Evolutionary conservation across 2,797 vertebrate species (phyloP), one percentile per base, ranked within the genome.

Genomic region (Nannoperca obscura): DNA sequence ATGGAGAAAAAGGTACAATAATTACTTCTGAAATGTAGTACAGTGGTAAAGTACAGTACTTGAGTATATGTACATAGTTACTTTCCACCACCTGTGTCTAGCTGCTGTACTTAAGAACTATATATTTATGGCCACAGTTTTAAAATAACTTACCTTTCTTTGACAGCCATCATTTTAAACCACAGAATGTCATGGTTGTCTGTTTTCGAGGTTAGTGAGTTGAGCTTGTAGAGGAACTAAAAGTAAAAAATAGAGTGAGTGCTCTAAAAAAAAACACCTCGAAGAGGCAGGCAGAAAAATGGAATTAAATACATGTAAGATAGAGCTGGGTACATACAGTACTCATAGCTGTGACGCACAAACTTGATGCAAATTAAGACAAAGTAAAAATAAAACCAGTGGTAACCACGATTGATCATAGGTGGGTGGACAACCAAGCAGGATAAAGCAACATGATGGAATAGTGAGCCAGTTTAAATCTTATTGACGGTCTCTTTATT

Each of bases 381-480:
- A 68, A 86, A 83, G 78, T 86, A 81, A 79, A 90, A 88, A 86
- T 89, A 91, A 70, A 86, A 62, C 55, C 30, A 30, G 27, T 77
- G 81, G 62, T 72, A 58, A 70, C 46, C 52, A 76, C 46, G 55
- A 76, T 19, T 72, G 76, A 79, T 86, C 71, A 78, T 10, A 52
- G 15, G 85, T 89, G 85, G 89, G 86, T 71, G 86, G 86, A 91
- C 82, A 86, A 55, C 61, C 62, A 13, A 36, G 49, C 38, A 17
- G 55, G 64, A 70, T 59, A 54, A 75, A 68, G 80, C 60, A 62
- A 73, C 66, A 52, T 50, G 72, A 61, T 34, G 27, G 67, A 70
- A 27, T 7, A 74, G 74, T 71, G 86, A 86, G 66, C 67, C 32
- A 47, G 74, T 34, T 74, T 65, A 66, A 65, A 81, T 76, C 27